Conservation (phyloP, 2,888 invertebrate species). For the Heliconius cydno region DNA sequence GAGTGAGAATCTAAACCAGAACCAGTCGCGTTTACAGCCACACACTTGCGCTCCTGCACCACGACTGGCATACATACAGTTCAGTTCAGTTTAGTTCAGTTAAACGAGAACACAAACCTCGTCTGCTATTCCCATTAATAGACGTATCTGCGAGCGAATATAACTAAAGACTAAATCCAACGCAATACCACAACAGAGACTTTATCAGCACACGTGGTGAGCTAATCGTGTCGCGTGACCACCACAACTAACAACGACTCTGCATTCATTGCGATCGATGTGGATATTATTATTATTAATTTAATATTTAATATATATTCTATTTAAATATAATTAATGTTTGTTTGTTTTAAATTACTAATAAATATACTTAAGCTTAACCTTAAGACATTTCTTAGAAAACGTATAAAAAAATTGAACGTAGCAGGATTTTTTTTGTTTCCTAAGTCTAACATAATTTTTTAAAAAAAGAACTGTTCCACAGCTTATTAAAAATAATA, state of each 20-base stretch:
- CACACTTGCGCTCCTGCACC: no score
- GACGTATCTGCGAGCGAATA: no score
- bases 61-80: no score
- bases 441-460: no score
- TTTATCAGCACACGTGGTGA: constrained; percentile 68
- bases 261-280: constrained; percentile 35
- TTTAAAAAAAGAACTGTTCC: no score
- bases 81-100: background rate
- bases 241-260: constrained; percentile 34
- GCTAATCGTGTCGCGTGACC: constrained; percentile 60
- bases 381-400: no score
- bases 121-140: background rate
- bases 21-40: no score
- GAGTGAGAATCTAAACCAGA: no score
- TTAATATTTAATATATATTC: background rate
- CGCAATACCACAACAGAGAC: constrained; percentile 5
- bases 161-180: background rate
- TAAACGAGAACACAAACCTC: background rate
- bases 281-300: constrained; percentile 29
- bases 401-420: background rate
- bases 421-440: no score
- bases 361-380: background rate
- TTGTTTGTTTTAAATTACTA: background rate
- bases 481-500: no score
- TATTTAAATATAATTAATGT: background rate